Evolutionary conservation across 2,113 vertebrate genomes (phyloP).

Genomic region (Istiophorus platypterus): DNA sequence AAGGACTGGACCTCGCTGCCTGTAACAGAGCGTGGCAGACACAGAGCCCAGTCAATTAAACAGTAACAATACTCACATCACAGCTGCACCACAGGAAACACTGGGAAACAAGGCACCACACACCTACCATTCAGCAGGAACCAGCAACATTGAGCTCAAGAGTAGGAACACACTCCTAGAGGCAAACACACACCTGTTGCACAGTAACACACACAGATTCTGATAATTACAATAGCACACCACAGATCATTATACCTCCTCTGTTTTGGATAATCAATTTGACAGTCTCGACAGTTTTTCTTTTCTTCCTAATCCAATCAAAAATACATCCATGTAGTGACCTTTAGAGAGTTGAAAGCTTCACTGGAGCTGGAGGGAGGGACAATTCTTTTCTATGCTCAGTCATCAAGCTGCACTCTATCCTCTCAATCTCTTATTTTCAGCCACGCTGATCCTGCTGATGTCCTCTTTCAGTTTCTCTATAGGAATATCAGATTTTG

Average conservation of each 20-base stretch:
- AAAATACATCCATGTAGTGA: background rate
- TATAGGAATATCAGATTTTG: background rate
- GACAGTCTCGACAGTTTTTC: background rate
- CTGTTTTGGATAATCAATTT: constrained; percentile 15
- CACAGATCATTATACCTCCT: background rate
- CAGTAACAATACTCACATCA: constrained; percentile 59
- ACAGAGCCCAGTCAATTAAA: constrained; percentile 75
- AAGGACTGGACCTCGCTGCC: constrained; percentile 52
- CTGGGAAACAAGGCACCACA: constrained; percentile 34
- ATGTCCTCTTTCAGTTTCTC: background rate
- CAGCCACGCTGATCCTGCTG: constrained; percentile 5
- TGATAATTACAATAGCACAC: constrained; percentile 15
- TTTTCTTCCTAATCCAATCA: constrained; percentile 37
- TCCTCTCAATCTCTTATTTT: constrained; percentile 16
- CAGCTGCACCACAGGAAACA: constrained; percentile 48
- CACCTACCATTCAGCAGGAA: background rate
- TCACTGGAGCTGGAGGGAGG: background rate
- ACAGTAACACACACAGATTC: background rate
- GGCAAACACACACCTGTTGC: background rate
- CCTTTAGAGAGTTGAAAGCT: constrained; percentile 13
- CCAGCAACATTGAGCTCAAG: constrained; percentile 8
- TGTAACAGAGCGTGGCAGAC: constrained; percentile 66
- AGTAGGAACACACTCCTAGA: background rate
- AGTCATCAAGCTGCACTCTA: constrained; percentile 4
- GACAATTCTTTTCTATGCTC: background rate